These are phyloP conservation scores for Sphenodon punctatus DNA, from an alignment of 2,797 vertebrate genomes.

Conservation along the genomic window DNA sequence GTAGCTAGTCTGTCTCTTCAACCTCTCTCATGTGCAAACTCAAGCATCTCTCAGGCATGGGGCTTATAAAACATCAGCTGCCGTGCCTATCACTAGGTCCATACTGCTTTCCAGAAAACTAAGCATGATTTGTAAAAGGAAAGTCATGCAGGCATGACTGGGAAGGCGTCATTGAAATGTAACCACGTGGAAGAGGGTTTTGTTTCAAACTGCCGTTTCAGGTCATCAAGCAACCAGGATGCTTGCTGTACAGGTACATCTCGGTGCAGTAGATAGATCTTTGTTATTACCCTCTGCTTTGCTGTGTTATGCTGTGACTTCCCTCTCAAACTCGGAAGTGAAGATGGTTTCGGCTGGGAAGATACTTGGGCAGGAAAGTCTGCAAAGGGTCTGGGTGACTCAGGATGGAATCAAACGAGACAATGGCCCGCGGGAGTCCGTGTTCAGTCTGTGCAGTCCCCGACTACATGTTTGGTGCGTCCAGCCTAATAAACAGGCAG, in stretches of 20 bases:
- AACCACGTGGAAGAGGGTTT: background rate
- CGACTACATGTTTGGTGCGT: too few relatives aligned
- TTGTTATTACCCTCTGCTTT: background rate
- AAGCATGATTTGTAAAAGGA: background rate
- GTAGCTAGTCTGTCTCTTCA: background rate
- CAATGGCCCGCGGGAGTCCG: too few relatives aligned
- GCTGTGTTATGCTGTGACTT: background rate
- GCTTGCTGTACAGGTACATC: background rate
- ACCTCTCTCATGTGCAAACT: rapidly evolving
- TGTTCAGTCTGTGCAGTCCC: too few relatives aligned
- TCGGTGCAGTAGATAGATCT: background rate
- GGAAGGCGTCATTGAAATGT: background rate
- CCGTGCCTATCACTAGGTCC: background rate
- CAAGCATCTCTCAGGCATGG: background rate
- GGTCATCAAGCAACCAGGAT: rapidly evolving
- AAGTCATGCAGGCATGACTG: background rate
- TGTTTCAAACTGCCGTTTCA: background rate
- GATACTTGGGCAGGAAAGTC: too few relatives aligned
- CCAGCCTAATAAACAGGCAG: too few relatives aligned
- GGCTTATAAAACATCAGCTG: background rate
- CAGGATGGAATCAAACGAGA: too few relatives aligned
- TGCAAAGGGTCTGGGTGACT: too few relatives aligned
- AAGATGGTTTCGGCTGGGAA: too few relatives aligned
- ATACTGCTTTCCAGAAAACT: background rate
- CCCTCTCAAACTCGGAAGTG: too few relatives aligned